These are phyloP conservation scores for Philopedon plagiatum DNA, from an alignment of 2,888 invertebrate genomes.

Conservation along the genomic window DNA sequence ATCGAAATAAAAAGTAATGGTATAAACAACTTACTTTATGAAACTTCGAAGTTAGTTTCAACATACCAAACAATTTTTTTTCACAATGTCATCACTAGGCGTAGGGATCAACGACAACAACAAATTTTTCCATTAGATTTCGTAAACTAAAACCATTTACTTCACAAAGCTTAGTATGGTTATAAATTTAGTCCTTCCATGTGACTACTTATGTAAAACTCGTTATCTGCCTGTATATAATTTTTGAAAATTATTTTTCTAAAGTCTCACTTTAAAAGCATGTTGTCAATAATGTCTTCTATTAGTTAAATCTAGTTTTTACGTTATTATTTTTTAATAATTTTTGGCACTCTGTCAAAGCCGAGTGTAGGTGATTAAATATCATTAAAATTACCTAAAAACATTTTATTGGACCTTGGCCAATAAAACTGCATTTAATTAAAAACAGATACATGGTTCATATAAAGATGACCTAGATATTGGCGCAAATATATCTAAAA, in stretches of 20 bases:
- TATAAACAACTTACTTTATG: constrained; percentile 27
- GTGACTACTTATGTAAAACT: too few relatives aligned
- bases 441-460: constrained; percentile 12
- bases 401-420: constrained; percentile 58
- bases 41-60: constrained; percentile 8
- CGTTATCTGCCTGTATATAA: too few relatives aligned
- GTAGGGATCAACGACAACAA: background rate
- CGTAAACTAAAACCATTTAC: too few relatives aligned
- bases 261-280: constrained; percentile 32
- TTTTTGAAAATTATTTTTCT: background rate
- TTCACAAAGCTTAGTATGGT: too few relatives aligned
- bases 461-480: constrained; percentile 14
- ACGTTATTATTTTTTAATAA: constrained; percentile 51
- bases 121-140: too few relatives aligned
- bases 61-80: background rate
- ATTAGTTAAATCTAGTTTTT: constrained; percentile 42
- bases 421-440: constrained; percentile 50
- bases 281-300: constrained; percentile 49
- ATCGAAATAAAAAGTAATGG: constrained; percentile 20
- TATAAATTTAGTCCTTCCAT: too few relatives aligned
- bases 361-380: constrained; percentile 52
- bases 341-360: constrained; percentile 56
- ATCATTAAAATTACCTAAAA: constrained; percentile 53
- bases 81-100: background rate
- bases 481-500: background rate